phyloP scores from a whole-genome alignment of 1,140 invertebrate genomes.

The Macrotrachela quadricornifera region DNA sequence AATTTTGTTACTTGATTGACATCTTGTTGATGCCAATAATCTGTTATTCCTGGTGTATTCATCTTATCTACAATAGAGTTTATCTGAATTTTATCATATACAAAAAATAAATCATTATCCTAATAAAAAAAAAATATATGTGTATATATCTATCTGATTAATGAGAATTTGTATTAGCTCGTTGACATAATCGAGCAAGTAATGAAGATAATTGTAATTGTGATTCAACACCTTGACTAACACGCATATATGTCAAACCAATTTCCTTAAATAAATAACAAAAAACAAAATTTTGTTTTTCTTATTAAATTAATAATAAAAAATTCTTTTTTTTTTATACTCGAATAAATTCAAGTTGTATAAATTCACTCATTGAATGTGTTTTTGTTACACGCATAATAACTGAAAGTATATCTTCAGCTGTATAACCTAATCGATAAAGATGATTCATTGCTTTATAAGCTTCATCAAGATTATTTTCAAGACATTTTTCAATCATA shows the following conservation, averaged over 20 bases:
- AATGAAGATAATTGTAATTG: conserved; percentile 70
- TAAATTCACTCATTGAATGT: conserved; percentile 42
- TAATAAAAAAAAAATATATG: too few species aligned
- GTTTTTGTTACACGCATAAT: conserved; percentile 79
- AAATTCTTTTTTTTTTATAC: conserved; percentile 64
- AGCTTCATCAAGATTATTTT: conserved; percentile 80
- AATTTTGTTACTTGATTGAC: too few species aligned
- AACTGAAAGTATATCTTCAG: conserved; percentile 88
- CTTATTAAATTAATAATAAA: too few species aligned
- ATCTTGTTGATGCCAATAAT: too few species aligned
- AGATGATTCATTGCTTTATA: conserved; percentile 65
- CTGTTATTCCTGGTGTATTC: too few species aligned
- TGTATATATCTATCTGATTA: too few species aligned
- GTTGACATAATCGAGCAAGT: conserved; percentile 43
- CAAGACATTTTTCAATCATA: conserved; percentile 64
- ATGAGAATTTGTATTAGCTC: too few species aligned
- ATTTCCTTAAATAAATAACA: conserved; percentile 53
- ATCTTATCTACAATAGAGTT: too few species aligned
- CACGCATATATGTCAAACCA: conserved; percentile 66
- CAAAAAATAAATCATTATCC: too few species aligned
- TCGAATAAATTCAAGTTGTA: conserved; percentile 65
- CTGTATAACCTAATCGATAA: conserved; percentile 75
- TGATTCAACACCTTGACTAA: conserved; percentile 64
- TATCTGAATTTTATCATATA: too few species aligned
- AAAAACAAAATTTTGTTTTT: too few species aligned